Conservation (phyloP, 2,797 vertebrate species). For the Neosalanx taihuensis region DNA sequence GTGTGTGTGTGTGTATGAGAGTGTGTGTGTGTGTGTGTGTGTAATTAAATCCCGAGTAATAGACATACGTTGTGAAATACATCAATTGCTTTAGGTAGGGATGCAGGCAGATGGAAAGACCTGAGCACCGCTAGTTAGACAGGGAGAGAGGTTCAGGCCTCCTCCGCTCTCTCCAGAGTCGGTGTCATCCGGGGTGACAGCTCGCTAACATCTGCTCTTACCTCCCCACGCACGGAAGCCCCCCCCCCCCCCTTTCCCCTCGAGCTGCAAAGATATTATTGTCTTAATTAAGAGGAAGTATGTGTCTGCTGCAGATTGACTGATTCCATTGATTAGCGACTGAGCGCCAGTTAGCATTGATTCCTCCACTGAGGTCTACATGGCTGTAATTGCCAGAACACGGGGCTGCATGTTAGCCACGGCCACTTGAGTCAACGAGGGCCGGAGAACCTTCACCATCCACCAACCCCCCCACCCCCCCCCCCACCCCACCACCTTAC, state of each 20-base stretch:
- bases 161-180: no score
- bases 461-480: conserved; percentile 35
- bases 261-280: conserved; percentile 81
- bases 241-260: conserved; percentile 55
- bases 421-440: not conserved
- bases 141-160: not conserved
- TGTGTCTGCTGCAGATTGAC: conserved; percentile 85
- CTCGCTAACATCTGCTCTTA: conserved; percentile 81
- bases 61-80: no score
- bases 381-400: conserved; percentile 89
- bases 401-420: conserved; percentile 66
- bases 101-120: no score
- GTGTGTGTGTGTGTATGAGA: not conserved
- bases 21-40: conserved; percentile 1
- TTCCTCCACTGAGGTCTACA: conserved; percentile 84
- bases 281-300: conserved; percentile 91
- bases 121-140: conserved; percentile 43
- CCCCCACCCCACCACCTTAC: conserved; percentile 35
- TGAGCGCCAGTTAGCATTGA: conserved; percentile 85
- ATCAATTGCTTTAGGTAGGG: no score
- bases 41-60: no score
- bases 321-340: conserved; percentile 87
- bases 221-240: conserved; percentile 72
- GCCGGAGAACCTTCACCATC: not conserved
- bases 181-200: conserved; percentile 33